Evolutionary conservation across 1,140 invertebrate species (phyloP).

Genomic region (Saccostrea echinata): DNA sequence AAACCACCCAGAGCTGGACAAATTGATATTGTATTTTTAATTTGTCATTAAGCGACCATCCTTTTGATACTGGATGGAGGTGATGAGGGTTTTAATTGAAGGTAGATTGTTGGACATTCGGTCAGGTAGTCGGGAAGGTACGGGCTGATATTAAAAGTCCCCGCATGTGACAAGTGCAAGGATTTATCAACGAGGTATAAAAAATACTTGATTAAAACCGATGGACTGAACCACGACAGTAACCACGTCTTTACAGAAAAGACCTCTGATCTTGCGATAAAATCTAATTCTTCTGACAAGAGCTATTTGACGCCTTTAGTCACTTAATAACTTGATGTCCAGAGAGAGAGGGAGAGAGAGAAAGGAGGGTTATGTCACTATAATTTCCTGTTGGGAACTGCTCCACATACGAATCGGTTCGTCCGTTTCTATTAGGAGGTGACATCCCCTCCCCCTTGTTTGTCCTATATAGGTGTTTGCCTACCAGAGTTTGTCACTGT

Average conservation of each 20-base stretch:
- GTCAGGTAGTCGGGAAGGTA: neutral
- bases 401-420: neutral
- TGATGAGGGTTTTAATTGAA: conserved; percentile 24
- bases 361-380: neutral
- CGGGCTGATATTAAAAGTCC: conserved; percentile 21
- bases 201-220: conserved; percentile 22
- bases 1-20: conserved; percentile 24
- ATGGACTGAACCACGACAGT: conserved; percentile 15
- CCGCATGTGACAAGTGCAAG: neutral
- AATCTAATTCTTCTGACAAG: neutral
- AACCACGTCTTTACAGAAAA: neutral
- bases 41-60: conserved; percentile 31
- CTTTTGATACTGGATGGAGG: conserved; percentile 4
- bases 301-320: neutral
- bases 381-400: neutral
- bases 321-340: neutral
- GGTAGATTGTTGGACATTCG: conserved; percentile 26
- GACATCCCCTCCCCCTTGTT: conserved; percentile 11
- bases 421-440: neutral
- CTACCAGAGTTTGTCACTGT: conserved; percentile 20
- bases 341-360: conserved; percentile 11
- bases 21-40: conserved; percentile 35
- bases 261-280: neutral
- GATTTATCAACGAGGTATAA: conserved; percentile 3
- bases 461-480: conserved; percentile 15